Percentiles rank a stretch among this genome's conserved stretches.
These are phyloP conservation scores for Neelides sp. DNA, from an alignment of 1,140 invertebrate species.

Conservation along the genomic window DNA sequence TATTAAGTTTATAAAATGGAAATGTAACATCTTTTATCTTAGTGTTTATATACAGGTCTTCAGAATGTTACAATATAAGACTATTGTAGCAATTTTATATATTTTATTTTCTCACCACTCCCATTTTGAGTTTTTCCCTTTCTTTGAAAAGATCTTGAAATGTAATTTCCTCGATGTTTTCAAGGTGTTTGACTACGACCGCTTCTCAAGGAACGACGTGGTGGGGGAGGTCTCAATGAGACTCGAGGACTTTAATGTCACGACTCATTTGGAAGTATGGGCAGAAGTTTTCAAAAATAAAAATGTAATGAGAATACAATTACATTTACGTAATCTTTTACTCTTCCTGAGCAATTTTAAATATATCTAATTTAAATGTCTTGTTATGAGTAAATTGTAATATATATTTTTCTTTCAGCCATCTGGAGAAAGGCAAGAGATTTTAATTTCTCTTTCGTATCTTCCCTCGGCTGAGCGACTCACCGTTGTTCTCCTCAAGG, in stretches of 20 bases:
- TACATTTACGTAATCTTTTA: neutral
- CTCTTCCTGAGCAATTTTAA: too few relatives aligned
- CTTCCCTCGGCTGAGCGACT: constrained; percentile 71
- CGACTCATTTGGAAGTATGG: constrained; percentile 60
- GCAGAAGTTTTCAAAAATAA: constrained; percentile 60
- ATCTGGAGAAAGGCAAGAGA: constrained; percentile 62
- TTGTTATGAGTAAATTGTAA: too few relatives aligned
- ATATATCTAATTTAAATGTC: too few relatives aligned
- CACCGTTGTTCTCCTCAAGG: constrained; percentile 69
- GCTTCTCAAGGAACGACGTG: constrained; percentile 63
- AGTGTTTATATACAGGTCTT: too few relatives aligned
- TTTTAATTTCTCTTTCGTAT: constrained; percentile 69
- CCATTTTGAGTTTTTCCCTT: too few relatives aligned
- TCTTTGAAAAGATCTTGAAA: too few relatives aligned
- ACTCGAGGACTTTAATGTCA: constrained; percentile 54
- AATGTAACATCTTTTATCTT: neutral
- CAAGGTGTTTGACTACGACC: constrained; percentile 53
- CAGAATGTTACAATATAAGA: too few relatives aligned
- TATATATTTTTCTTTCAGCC: constrained; percentile 37
- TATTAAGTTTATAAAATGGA: neutral
- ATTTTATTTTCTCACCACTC: too few relatives aligned
- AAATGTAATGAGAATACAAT: constrained; percentile 36
- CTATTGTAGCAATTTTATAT: too few relatives aligned
- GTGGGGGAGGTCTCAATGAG: constrained; percentile 59
- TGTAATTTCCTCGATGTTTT: constrained; percentile 13